Percentiles rank a stretch among this genome's conserved stretches.
Evolutionary conservation across 2,797 vertebrate species (phyloP).

Genomic region (Sebastes vulpes): DNA sequence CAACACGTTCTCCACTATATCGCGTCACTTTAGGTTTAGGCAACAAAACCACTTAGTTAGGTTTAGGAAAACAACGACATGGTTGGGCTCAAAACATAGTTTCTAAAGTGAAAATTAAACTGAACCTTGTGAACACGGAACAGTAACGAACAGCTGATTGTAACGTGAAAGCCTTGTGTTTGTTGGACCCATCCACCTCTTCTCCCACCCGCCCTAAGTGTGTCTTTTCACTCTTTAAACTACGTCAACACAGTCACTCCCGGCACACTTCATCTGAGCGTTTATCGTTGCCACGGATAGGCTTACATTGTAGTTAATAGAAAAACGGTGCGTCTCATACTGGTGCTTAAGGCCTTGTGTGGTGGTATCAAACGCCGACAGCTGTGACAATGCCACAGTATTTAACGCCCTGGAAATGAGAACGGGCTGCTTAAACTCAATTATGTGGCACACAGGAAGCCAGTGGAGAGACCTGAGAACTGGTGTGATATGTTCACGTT

Average conservation of each 20-base stretch:
- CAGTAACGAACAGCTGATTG: neutral
- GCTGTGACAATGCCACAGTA: neutral
- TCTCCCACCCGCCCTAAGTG: neutral
- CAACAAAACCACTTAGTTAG: no score
- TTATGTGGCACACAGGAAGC: neutral
- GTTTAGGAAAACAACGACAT: no score
- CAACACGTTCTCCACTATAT: no score
- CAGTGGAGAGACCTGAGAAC: neutral
- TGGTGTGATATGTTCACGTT: neutral
- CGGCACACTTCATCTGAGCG: no score
- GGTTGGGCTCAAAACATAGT: neutral
- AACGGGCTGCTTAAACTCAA: neutral
- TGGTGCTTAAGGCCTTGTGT: neutral
- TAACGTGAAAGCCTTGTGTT: no score
- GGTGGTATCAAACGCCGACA: neutral
- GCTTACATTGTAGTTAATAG: neutral
- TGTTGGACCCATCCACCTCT: no score
- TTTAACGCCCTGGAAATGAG: neutral
- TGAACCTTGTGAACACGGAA: neutral
- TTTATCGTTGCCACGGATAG: no score
- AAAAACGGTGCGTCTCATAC: neutral
- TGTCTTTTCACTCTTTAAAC: neutral
- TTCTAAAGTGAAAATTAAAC: neutral
- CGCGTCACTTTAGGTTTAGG: no score
- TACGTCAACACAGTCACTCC: neutral